Evolutionary conservation across 1,140 invertebrate species (phyloP).

Genomic region (Lordiphosa mommai): DNA sequence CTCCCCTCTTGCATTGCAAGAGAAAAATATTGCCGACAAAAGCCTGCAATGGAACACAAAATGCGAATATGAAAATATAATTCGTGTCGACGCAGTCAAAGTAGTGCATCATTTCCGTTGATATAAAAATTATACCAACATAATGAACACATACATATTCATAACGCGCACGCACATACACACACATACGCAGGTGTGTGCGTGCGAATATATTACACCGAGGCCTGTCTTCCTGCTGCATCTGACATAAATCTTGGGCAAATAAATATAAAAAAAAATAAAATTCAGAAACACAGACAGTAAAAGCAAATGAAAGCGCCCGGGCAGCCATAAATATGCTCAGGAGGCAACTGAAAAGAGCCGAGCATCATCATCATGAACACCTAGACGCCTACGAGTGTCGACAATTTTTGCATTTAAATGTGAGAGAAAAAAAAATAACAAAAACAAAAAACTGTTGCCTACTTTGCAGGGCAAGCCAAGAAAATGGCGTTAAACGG

Average conservation of each 20-base stretch:
- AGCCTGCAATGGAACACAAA: constrained; percentile 23
- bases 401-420: constrained; percentile 75
- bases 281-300: constrained; percentile 39
- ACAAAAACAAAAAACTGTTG: constrained; percentile 45
- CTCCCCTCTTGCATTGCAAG: constrained; percentile 12
- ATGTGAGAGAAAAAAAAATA: constrained; percentile 56
- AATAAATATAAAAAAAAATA: constrained; percentile 60
- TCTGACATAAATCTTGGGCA: constrained; percentile 69
- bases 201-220: constrained; percentile 43
- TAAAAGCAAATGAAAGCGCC: constrained; percentile 62
- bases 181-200: constrained; percentile 5
- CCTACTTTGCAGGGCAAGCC: constrained; percentile 45
- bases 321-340: constrained; percentile 59
- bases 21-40: constrained; percentile 15
- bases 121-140: constrained; percentile 54
- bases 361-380: constrained; percentile 48
- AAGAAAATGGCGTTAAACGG: constrained; percentile 59
- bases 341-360: constrained; percentile 2
- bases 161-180: constrained; percentile 45
- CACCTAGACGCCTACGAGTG: constrained; percentile 56
- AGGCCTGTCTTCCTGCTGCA: constrained; percentile 41
- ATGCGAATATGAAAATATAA: constrained; percentile 54
- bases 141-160: constrained; percentile 75
- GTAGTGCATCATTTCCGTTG: constrained; percentile 64
- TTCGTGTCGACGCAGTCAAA: constrained; percentile 47